phyloP scores from a whole-genome alignment of 2,113 vertebrate species.

The Dicrurus megarhynchus region DNA sequence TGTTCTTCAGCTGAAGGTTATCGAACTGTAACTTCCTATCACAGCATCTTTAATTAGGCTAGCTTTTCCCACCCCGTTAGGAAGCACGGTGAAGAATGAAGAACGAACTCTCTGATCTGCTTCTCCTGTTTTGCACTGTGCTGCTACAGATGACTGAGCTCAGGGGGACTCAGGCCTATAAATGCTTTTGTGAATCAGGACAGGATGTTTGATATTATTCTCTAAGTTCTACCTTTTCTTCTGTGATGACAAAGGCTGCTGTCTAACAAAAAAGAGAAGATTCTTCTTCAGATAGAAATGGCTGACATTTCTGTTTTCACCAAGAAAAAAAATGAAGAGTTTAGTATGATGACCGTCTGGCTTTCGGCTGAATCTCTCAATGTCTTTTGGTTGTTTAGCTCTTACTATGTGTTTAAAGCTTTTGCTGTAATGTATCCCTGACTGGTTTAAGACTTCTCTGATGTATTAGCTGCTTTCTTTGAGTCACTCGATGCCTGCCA shows the following conservation, averaged over 20 bases:
- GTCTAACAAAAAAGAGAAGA: neutral
- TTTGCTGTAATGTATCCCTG: neutral
- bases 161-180: neutral
- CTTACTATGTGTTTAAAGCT: neutral
- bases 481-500: neutral
- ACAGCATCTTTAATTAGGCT: slow-evolving; percentile 38
- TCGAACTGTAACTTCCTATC: slow-evolving; percentile 32
- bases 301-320: neutral
- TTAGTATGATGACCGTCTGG: neutral
- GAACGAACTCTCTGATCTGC: neutral
- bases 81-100: neutral
- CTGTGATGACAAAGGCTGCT: neutral
- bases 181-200: neutral
- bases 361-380: neutral
- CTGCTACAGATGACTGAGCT: neutral
- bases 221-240: neutral
- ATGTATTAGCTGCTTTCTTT: neutral
- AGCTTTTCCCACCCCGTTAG: neutral
- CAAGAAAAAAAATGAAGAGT: neutral
- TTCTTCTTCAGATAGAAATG: neutral
- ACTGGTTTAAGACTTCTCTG: neutral
- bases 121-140: neutral
- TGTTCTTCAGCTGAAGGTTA: slow-evolving; percentile 22
- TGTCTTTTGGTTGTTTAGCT: neutral
- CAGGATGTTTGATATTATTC: neutral